A percentile compares a stretch with the other conserved stretches of the same genome.
These are phyloP conservation scores for Scomber colias DNA, from an alignment of 2,113 vertebrate genomes.

Conservation along the genomic window DNA sequence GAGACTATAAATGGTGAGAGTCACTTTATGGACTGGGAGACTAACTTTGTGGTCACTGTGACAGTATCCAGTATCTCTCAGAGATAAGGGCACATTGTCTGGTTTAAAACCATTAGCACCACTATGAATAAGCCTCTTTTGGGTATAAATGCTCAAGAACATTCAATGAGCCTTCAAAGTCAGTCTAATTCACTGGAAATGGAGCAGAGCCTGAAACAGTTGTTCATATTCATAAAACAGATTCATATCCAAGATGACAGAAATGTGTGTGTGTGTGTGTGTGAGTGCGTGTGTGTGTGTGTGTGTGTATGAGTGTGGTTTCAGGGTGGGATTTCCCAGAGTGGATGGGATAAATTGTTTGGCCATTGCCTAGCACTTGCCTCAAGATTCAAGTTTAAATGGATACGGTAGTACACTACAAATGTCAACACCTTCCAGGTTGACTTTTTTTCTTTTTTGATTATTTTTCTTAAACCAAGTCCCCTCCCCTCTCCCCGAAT, in stretches of 20 bases:
- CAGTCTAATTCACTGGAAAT: conserved; percentile 50
- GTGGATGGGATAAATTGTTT: conserved; percentile 70
- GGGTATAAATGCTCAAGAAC: conserved; percentile 59
- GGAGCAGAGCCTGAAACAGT: conserved; percentile 38
- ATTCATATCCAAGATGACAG: conserved; percentile 56
- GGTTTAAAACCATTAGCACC: conserved; percentile 71
- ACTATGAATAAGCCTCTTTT: conserved; percentile 60
- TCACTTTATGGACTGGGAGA: conserved; percentile 51
- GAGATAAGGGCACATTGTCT: conserved; percentile 72
- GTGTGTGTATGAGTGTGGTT: conserved; percentile 27
- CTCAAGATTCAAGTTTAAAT: conserved; percentile 89
- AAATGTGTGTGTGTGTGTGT: conserved; percentile 41
- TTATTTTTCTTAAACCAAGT: conserved; percentile 85
- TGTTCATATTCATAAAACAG: conserved; percentile 44
- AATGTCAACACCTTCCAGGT: conserved; percentile 95
- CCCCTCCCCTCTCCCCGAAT: conserved; percentile 83
- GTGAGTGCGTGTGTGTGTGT: neutral
- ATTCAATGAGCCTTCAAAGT: conserved; percentile 62
- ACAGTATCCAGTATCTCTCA: conserved; percentile 66
- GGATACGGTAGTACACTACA: conserved; percentile 86
- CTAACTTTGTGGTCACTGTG: conserved; percentile 63
- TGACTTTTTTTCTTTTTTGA: conserved; percentile 85
- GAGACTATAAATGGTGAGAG: conserved; percentile 38
- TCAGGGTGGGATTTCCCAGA: conserved; percentile 46
- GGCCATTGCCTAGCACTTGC: conserved; percentile 88